Base-by-base conservation (phyloP, 2,888 invertebrate genomes). In the Steromphala cineraria region DNA sequence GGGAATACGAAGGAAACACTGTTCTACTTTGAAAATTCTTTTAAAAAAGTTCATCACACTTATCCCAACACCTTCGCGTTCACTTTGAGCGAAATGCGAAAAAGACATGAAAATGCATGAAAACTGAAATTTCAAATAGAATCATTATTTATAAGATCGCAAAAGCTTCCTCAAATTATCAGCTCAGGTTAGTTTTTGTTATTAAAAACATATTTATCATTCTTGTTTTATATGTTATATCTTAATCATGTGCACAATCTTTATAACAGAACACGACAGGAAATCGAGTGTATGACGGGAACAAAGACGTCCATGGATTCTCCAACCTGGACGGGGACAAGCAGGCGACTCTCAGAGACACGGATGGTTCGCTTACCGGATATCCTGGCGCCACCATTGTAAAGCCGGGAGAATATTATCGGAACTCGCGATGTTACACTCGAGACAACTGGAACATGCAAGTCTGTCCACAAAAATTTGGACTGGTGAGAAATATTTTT, bases 391-490 rank as follows among this genome's bases (percentile, higher is more conserved):
- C 82, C 1, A 79, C 79, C 5, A 75, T 87, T 0, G 85, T 87
- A n/a, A 87, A 85, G 62, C 86, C 87, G 0, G 79, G 79, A 55
- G 74, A 78, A 1, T 82, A 83, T 36, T 84, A 81, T 40, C 78
- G 77, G 17, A 87, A 85, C 17, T 36, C 80, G 0, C 10, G 67
- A 1, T 88, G 88, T 80, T 75, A 53, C 31, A 78, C 74, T 10
- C 78, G 85, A 53, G 13, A 67, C 2, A 83, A 84, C 80, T 88
- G 88, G 88, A 82, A 83, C 5, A 82, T 88, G 85, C 85, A 86
- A 0, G 76, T 85, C 1, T 88, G 88, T 80, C 85, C 87, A n/a
- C 71, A 87, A 52, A 78, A 62, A 10, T 87, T 83, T 71, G 87
- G 85, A 53, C 83, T 86, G 83, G 87, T 87, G 78, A 36, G 56